phyloP scores from a whole-genome alignment of 2,113 vertebrate genomes.

The Entomyzon cyanotis region DNA sequence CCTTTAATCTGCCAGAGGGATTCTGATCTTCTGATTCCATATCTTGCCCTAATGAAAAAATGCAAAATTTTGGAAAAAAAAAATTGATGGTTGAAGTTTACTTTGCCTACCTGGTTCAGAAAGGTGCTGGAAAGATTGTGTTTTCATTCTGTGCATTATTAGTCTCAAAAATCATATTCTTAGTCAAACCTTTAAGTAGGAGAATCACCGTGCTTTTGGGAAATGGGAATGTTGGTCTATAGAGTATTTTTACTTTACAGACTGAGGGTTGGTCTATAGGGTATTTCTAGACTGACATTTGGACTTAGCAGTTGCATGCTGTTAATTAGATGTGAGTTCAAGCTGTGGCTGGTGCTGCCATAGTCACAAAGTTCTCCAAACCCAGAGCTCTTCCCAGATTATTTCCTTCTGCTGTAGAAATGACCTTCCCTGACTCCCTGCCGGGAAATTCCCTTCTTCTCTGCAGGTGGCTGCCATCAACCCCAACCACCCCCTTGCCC shows the following conservation, averaged over 20 bases:
- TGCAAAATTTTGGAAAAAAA: not conserved
- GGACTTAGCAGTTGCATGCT: not conserved
- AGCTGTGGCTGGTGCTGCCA: not conserved
- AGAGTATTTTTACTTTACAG: not conserved
- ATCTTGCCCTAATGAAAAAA: not conserved
- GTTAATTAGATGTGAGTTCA: rapidly evolving
- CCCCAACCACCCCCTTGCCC: slow-evolving; percentile 94
- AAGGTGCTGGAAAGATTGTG: not conserved
- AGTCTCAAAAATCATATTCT: not conserved
- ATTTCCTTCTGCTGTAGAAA: not conserved
- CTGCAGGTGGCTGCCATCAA: slow-evolving; percentile 95
- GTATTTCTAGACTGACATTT: not conserved
- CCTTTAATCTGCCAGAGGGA: not conserved
- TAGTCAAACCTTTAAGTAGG: not conserved
- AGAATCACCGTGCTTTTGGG: not conserved
- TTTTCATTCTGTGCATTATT: not conserved
- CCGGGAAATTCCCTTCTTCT: not conserved
- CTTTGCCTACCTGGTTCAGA: not conserved
- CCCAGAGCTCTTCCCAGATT: not conserved
- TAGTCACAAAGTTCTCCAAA: not conserved
- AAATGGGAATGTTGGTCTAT: rapidly evolving
- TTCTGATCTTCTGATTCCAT: not conserved
- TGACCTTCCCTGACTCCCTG: not conserved
- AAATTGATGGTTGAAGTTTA: not conserved
- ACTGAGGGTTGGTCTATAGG: not conserved